These are phyloP conservation scores for Protobothrops flavoviridis DNA, from an alignment of 2,113 vertebrate genomes.

Conservation along the genomic window DNA sequence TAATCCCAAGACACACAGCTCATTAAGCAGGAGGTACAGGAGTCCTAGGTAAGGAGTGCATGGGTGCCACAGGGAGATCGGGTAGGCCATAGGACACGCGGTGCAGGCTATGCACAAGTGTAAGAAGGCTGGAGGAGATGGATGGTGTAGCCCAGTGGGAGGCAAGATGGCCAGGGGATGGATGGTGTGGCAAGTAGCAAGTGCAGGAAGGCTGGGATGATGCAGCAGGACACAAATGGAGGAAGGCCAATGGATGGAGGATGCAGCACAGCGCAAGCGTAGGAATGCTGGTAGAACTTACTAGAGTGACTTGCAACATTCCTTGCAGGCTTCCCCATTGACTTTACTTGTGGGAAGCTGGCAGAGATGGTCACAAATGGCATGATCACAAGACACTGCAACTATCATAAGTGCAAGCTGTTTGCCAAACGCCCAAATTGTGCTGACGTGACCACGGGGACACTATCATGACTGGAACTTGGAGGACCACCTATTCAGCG, in stretches of 20 bases:
- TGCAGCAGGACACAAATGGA: background rate
- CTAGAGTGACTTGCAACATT: background rate
- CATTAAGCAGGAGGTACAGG: background rate
- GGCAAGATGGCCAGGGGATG: background rate
- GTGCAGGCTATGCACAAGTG: background rate
- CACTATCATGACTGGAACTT: background rate
- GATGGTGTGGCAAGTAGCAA: background rate
- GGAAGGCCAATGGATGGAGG: background rate
- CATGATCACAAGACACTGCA: background rate
- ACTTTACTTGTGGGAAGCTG: background rate
- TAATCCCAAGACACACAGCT: background rate
- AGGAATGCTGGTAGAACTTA: background rate
- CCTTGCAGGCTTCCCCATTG: background rate
- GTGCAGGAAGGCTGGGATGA: background rate
- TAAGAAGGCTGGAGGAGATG: background rate
- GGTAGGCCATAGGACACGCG: background rate
- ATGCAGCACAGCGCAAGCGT: background rate
- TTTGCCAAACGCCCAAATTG: background rate
- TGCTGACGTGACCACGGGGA: background rate
- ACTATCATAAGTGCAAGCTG: background rate
- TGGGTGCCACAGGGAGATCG: background rate
- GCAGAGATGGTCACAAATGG: background rate
- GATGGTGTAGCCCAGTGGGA: background rate
- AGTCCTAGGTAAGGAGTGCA: background rate
- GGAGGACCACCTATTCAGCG: background rate